Base-by-base conservation (phyloP, 2,797 vertebrate species). In the Fundulus diaphanus region DNA sequence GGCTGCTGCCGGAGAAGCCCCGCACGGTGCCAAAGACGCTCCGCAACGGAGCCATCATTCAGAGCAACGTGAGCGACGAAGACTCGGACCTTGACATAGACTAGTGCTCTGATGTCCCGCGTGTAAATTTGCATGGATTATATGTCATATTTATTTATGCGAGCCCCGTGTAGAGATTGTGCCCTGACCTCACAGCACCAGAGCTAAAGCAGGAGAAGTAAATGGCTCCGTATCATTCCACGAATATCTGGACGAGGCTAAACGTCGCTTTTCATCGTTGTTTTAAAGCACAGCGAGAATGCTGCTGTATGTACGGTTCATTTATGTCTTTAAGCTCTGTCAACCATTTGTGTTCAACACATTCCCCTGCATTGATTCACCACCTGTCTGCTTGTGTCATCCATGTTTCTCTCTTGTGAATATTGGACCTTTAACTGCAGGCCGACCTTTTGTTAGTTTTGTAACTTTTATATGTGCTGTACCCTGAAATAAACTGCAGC, bases 11-110 rank as follows among this genome's bases (percentile, higher is more conserved):
- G 0, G 98, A 99, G 81, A 99, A 99, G 89, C 86, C 94, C 74
- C 54, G 95, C 0, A n/a, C 93, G 52, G 79, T 96, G 51, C 85
- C 94, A 51, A 94, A 96, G 9, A 96, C 96, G 4, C 87, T 99
- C 63, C 95, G 90, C 63, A 96, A 96, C 0, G 94, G 96, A 0
- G 91, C 96, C 70, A 93, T 96, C 3, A 79, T 93, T 48, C 96
- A 95, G 91, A 96, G 87, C 89, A 94, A 90, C 42, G 95, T 93
- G 79, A 97, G 95, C 22, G 97, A 98, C 22, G 92, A 91, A 1
- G 95, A 96, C 86, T 96, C 95, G 1, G 98, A 99, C 91, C 98
- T 98, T 0, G 98, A 99, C 82, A 97, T 99, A 92, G 98, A 99
- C 92, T 99, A 96, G 96, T 90, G 31, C 40, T 37, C 11, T 29